phyloP scores from a whole-genome alignment of 92 coral and sea anemone genomes.

The Micromussa lordhowensis region DNA sequence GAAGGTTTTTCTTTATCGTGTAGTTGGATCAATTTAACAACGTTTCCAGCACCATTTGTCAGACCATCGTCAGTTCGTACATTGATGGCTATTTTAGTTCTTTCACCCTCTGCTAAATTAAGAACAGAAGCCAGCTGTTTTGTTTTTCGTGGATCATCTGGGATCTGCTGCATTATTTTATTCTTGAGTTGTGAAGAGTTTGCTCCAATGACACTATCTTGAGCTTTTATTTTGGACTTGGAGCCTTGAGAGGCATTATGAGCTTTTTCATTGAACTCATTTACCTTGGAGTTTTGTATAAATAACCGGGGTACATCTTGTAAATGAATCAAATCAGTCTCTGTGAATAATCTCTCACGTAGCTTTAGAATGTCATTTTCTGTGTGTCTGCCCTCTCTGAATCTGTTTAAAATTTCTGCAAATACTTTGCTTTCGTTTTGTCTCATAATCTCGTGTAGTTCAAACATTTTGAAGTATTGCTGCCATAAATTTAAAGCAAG shows the following conservation, averaged over 20 bases:
- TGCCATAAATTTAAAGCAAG: slow-evolving; percentile 23
- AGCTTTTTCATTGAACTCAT: too few relatives aligned
- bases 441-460: too few relatives aligned
- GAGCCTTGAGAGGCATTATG: not conserved
- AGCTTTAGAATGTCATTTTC: not conserved
- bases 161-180: slow-evolving; percentile 48
- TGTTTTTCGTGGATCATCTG: not conserved
- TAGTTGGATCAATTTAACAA: too few relatives aligned
- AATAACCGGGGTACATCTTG: not conserved
- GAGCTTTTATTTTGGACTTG: slow-evolving; percentile 34
- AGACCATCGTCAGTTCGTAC: too few relatives aligned
- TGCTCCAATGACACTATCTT: slow-evolving; percentile 27
- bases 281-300: too few relatives aligned
- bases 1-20: too few relatives aligned
- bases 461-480: slow-evolving; percentile 27
- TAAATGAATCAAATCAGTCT: not conserved
- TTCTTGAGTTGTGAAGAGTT: slow-evolving; percentile 27
- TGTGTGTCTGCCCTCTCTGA: not conserved
- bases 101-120: too few relatives aligned
- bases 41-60: too few relatives aligned
- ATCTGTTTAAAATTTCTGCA: slow-evolving; percentile 63
- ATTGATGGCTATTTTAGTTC: too few relatives aligned
- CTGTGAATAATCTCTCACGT: not conserved
- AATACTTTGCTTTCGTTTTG: slow-evolving; percentile 67
- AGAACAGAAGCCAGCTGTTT: too few relatives aligned